Evolutionary conservation across 1,140 invertebrate species (phyloP).

Genomic region (Laodelphax striatellus): DNA sequence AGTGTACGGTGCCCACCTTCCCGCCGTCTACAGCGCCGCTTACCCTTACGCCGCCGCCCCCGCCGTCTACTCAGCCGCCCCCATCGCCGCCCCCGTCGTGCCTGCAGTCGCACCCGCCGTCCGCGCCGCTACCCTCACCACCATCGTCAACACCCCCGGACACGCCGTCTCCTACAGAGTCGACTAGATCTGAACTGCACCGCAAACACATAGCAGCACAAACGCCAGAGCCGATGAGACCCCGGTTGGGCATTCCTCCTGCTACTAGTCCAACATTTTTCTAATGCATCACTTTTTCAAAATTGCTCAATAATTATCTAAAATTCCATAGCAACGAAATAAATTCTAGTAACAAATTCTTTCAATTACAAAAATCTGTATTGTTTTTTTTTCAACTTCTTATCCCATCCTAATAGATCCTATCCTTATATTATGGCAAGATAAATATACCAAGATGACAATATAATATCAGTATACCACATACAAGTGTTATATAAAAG

Average conservation of each 20-base stretch:
- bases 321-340: too few species aligned
- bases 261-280: neutral
- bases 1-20: slow-evolving; percentile 24
- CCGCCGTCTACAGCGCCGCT: slow-evolving; percentile 6
- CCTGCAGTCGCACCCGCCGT: slow-evolving; percentile 27
- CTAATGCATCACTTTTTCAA: too few species aligned
- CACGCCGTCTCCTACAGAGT: slow-evolving; percentile 32
- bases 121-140: slow-evolving; percentile 32
- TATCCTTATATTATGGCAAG: too few species aligned
- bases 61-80: slow-evolving; percentile 22
- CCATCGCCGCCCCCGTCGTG: slow-evolving; percentile 7
- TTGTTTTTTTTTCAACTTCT: too few species aligned
- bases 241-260: slow-evolving; percentile 13
- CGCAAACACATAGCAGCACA: neutral
- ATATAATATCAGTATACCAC: too few species aligned
- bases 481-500: too few species aligned
- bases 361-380: too few species aligned
- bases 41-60: slow-evolving; percentile 13
- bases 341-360: too few species aligned
- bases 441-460: too few species aligned
- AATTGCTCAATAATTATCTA: too few species aligned
- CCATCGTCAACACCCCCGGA: slow-evolving; percentile 31
- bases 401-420: too few species aligned
- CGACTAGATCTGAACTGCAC: slow-evolving; percentile 22
- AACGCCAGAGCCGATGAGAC: slow-evolving; percentile 17